Evolutionary conservation across 2,113 vertebrate species (phyloP).

Genomic region (Pterocles orientalis): DNA sequence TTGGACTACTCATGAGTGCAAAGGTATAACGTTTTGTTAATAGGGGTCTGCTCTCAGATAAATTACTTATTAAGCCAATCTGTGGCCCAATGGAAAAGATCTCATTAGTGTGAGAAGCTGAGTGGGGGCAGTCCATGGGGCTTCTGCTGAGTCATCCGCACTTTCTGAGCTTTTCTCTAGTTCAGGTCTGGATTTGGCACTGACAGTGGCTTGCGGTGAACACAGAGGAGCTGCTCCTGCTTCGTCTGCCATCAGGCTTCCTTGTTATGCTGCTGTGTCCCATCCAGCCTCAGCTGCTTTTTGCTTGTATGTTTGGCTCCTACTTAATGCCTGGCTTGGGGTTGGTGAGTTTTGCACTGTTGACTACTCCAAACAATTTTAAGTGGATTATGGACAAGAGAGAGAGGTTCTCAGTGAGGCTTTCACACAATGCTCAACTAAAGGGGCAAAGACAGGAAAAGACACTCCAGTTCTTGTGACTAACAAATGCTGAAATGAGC

Average conservation of each 20-base stretch:
- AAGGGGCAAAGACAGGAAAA: background rate
- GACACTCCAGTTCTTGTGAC: background rate
- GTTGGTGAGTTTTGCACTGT: background rate
- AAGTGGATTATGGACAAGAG: background rate
- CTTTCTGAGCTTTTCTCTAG: background rate
- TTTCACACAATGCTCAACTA: background rate
- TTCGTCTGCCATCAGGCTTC: background rate
- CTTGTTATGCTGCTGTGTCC: background rate
- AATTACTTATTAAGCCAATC: background rate
- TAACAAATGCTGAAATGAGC: background rate
- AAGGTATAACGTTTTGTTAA: background rate
- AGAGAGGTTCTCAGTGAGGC: no score
- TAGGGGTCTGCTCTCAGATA: background rate
- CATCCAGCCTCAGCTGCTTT: background rate
- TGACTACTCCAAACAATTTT: background rate
- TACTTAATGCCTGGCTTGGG: no score
- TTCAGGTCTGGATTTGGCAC: background rate
- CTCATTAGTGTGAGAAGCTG: background rate
- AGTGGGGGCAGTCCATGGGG: background rate
- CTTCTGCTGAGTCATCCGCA: background rate
- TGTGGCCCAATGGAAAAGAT: background rate
- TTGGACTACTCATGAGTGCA: fast-evolving
- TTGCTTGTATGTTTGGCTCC: background rate
- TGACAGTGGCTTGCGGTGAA: background rate
- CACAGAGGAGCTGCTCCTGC: no score